phyloP scores from a whole-genome alignment of 1,140 invertebrate species.

The Tetragonula clypearis region DNA sequence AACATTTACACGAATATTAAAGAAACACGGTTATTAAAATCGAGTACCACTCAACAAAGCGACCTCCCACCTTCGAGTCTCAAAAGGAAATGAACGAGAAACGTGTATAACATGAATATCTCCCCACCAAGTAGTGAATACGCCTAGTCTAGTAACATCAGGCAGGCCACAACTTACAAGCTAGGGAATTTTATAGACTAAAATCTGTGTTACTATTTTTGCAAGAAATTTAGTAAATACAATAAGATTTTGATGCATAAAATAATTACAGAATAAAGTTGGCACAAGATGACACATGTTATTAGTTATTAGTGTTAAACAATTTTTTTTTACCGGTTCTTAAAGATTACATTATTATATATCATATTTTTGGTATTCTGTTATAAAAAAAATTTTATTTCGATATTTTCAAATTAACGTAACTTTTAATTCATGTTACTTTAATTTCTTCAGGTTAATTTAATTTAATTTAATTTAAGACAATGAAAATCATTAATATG shows the following conservation, averaged over 20 bases:
- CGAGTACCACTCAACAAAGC: not conserved
- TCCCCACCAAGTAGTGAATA: not conserved
- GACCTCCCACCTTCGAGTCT: slow-evolving; percentile 30
- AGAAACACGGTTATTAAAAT: not conserved
- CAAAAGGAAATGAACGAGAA: slow-evolving; percentile 67
- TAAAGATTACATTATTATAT: not conserved
- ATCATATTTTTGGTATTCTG: not conserved
- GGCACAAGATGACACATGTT: not conserved
- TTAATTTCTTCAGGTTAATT: not conserved
- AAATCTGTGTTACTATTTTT: not conserved
- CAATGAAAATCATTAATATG: slow-evolving; percentile 30
- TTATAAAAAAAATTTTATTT: not conserved
- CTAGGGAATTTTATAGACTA: not conserved
- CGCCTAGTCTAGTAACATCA: slow-evolving; percentile 12
- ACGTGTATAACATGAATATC: not conserved
- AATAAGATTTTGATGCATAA: not conserved
- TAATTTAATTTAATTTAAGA: not conserved
- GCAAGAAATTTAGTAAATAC: not conserved
- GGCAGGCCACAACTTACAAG: not conserved
- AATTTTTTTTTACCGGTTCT: no score
- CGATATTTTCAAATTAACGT: not conserved
- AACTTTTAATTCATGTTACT: not conserved
- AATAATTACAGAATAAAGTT: not conserved
- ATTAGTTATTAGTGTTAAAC: not conserved
- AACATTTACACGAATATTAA: slow-evolving; percentile 9